Evolutionary conservation across 2,888 invertebrate genomes (phyloP), one percentile per base, ranked within the genome.

Genomic region (Drosophila mulleri): DNA sequence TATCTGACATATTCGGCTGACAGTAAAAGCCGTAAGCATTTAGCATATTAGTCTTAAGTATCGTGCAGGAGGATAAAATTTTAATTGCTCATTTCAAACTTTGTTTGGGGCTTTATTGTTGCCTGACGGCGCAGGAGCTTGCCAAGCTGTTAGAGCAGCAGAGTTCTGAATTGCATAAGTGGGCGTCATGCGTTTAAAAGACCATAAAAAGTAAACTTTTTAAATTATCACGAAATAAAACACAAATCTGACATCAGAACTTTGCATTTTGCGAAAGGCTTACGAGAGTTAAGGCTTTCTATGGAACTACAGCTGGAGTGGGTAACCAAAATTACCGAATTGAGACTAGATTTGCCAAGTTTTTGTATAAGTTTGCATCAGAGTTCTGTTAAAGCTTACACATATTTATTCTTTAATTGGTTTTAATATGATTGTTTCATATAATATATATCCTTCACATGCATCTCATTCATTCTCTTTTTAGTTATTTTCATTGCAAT

Each of bases 1-100:
- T 44, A 9, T 26, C 11, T 20, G 11, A 41, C 20, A 20, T 67
- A 8, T 47, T 26, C 11, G 48, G 45, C 54, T 54, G 48, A 45
- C n/a, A 48, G 9, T n/a, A 14, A 32, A 54, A 18, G 42, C 50
- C 26, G 32, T n/a, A n/a, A 65, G 59, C 74, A 75, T 66, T 63
- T 69, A 48, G 14, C 60, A 58, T 53, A 71, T 75, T 71, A 65
- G 72, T 77, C 83, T 77, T 69, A 75, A 86, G 80, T 75, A 75
- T 67, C 72, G 61, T 58, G 48, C 44, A 67, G 71, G 57, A 47
- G 66, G 70, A 66, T 73, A 63, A 70, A 67, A 77, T 75, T 80
- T 75, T 83, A 83, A 83, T 78, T 71, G 81, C 63, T 66, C 72
- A 57, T 69, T 83, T 78, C 39, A 62, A 83, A 86, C 72, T 73